phyloP scores from a whole-genome alignment of 2,113 vertebrate genomes.

The Empidonax alnorum region DNA sequence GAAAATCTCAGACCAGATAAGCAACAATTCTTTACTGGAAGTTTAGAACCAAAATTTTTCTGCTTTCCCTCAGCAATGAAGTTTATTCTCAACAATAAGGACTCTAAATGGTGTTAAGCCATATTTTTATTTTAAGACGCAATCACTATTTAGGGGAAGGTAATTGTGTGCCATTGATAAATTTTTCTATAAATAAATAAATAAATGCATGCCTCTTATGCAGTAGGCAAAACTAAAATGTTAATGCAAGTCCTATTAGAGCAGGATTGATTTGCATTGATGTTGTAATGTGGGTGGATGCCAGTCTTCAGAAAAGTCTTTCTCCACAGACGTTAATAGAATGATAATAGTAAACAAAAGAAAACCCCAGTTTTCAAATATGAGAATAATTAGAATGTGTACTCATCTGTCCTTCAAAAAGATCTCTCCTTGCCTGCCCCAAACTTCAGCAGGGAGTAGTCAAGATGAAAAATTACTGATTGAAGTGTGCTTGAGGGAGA shows the following conservation, averaged over 20 bases:
- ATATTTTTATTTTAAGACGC: neutral
- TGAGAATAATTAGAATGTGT: neutral
- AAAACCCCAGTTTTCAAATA: neutral
- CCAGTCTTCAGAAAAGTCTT: neutral
- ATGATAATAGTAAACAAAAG: neutral
- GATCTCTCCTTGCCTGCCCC: neutral
- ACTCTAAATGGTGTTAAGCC: neutral
- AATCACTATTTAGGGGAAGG: neutral
- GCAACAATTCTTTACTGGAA: neutral
- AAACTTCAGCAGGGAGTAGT: neutral
- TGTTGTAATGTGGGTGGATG: neutral
- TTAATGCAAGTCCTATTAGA: neutral
- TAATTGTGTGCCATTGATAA: neutral
- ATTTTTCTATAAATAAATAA: neutral
- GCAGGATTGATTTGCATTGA: neutral
- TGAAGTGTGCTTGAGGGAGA: neutral
- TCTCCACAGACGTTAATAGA: neutral
- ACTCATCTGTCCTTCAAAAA: neutral
- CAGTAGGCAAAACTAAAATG: neutral
- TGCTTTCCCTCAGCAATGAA: neutral
- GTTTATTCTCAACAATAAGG: neutral
- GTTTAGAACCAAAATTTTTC: neutral
- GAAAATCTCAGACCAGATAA: neutral
- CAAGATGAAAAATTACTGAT: neutral
- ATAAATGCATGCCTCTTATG: neutral